These are phyloP conservation scores for Oxyura jamaicensis DNA, from an alignment of 2,113 vertebrate genomes.

Conservation along the genomic window DNA sequence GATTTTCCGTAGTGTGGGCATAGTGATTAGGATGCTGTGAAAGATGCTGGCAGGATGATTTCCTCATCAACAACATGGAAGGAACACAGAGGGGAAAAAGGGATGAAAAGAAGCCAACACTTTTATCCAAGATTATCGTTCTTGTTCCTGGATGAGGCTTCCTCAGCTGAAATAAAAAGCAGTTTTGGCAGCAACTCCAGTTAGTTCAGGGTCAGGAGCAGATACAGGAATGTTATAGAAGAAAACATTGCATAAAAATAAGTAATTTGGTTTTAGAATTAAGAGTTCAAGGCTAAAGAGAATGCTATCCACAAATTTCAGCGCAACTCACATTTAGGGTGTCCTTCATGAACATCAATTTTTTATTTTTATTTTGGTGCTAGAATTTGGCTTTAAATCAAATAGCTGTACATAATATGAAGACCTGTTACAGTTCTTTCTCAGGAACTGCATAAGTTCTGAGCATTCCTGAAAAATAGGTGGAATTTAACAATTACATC, in stretches of 20 bases:
- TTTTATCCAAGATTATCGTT: not conserved
- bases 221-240: not conserved
- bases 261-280: not conserved
- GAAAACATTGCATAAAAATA: not conserved
- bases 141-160: not conserved
- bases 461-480: not conserved
- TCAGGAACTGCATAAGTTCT: not conserved
- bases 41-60: not conserved
- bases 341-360: not conserved
- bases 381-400: not conserved
- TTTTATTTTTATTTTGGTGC: not conserved
- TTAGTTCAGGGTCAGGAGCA: not conserved
- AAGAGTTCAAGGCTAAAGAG: not conserved
- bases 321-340: not conserved
- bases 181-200: not conserved
- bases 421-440: not conserved
- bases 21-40: not conserved
- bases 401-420: not conserved
- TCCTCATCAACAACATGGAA: not conserved
- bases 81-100: not conserved
- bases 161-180: not conserved
- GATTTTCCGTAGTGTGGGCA: not conserved
- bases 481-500: not conserved
- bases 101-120: not conserved
- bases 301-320: not conserved